Conservation (phyloP, 2,888 invertebrate genomes). For the Rhagium mordax region DNA sequence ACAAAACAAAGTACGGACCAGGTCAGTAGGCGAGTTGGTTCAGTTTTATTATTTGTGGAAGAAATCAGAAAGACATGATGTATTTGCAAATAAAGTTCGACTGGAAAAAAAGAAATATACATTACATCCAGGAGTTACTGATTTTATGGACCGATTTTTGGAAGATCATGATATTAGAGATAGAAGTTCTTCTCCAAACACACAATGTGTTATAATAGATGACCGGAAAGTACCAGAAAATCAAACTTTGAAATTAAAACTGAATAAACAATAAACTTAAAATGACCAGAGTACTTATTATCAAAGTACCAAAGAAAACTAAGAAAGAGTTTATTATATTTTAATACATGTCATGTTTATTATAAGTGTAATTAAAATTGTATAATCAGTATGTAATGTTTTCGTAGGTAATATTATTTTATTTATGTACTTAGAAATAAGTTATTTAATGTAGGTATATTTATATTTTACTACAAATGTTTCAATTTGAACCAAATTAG, state of each 20-base stretch:
- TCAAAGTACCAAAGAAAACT: neutral
- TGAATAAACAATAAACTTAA: slow-evolving; percentile 6
- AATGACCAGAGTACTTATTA: neutral
- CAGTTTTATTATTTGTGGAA: slow-evolving; percentile 99
- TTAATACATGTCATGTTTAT: neutral
- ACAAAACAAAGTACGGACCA: slow-evolving; percentile 91
- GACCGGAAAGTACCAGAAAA: slow-evolving; percentile 40
- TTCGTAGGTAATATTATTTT: neutral
- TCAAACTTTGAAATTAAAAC: slow-evolving; percentile 32
- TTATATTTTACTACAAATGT: neutral
- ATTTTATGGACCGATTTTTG: slow-evolving; percentile 94
- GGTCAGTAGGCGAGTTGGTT: slow-evolving; percentile 96
- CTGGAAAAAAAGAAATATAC: slow-evolving; percentile 95
- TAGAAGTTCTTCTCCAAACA: slow-evolving; percentile 82
- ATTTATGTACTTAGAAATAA: too few species aligned
- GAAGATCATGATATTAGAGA: slow-evolving; percentile 86
- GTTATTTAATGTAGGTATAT: neutral
- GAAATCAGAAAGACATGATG: slow-evolving; percentile 97
- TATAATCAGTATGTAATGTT: neutral
- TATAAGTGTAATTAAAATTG: neutral
- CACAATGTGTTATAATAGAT: slow-evolving; percentile 38
- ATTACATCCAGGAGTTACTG: slow-evolving; percentile 92
- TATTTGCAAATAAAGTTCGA: slow-evolving; percentile 89
- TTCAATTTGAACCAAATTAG: neutral
- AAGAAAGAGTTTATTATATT: neutral